These are phyloP conservation scores for Coracopsis vasa DNA, from an alignment of 2,113 vertebrate species.

Conservation along the genomic window DNA sequence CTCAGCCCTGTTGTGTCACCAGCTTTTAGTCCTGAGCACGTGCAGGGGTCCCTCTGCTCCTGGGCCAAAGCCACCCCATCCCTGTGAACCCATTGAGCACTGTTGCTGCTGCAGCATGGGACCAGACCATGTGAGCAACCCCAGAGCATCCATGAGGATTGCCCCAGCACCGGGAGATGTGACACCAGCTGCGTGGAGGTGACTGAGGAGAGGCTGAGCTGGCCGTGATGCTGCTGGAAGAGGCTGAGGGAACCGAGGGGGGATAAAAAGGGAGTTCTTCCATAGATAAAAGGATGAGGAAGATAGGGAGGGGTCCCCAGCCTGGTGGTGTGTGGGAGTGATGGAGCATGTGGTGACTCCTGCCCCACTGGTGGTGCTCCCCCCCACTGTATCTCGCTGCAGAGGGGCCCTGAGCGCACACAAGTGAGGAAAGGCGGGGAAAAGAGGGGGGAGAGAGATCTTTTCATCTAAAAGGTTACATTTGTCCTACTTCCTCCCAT, in stretches of 20 bases:
- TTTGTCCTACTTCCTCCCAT: conserved; percentile 76
- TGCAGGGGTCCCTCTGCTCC: neutral
- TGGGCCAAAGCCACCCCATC: rapidly evolving
- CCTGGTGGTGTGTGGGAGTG: rapidly evolving
- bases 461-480: conserved; percentile 79
- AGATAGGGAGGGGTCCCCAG: neutral
- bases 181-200: rapidly evolving
- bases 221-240: neutral
- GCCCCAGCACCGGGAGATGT: neutral
- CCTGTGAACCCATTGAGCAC: rapidly evolving
- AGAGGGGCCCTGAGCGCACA: conserved; percentile 17
- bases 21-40: rapidly evolving
- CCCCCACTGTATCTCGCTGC: neutral
- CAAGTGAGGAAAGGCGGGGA: neutral
- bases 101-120: rapidly evolving
- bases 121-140: rapidly evolving
- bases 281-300: neutral
- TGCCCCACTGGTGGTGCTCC: neutral
- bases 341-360: neutral
- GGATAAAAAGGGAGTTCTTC: neutral
- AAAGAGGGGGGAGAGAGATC: conserved; percentile 25
- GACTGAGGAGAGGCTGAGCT: neutral
- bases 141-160: rapidly evolving
- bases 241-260: rapidly evolving
- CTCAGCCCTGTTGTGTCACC: neutral